Evolutionary conservation across 37 sponge, comb jelly and placozoan genomes (phyloP).

Genomic region (Ianthella basta): DNA sequence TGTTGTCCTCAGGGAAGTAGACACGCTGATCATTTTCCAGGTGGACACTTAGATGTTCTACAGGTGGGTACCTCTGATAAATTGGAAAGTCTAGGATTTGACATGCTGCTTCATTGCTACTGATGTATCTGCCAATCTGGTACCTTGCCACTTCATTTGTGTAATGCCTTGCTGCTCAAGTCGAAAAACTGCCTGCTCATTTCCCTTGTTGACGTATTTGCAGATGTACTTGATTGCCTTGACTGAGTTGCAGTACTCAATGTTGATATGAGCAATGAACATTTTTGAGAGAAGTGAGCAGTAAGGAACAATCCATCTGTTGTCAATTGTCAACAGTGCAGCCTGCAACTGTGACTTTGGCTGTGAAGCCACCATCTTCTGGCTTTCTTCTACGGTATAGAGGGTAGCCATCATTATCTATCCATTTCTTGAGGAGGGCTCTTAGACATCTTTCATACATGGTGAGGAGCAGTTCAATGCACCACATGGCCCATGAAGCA

Average conservation of each 20-base stretch:
- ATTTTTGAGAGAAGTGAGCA: neutral
- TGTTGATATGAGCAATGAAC: constrained; percentile 45
- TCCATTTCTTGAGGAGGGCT: constrained; percentile 51
- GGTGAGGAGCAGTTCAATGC: constrained; percentile 25
- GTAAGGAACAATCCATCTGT: constrained; percentile 59
- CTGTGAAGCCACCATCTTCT: constrained; percentile 46
- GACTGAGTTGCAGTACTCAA: constrained; percentile 42
- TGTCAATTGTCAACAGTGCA: constrained; percentile 33
- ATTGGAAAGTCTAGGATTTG: constrained; percentile 47
- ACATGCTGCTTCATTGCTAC: constrained; percentile 48
- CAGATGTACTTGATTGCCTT: constrained; percentile 54
- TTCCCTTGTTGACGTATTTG: constrained; percentile 63
- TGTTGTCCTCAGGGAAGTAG: constrained; percentile 29
- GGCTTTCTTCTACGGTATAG: constrained; percentile 32
- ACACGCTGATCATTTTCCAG: constrained; percentile 42
- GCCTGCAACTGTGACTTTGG: neutral
- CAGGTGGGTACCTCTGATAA: constrained; percentile 34
- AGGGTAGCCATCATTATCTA: constrained; percentile 47
- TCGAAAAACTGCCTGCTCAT: constrained; percentile 34
- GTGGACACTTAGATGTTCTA: constrained; percentile 39
- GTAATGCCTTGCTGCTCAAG: too few relatives aligned
- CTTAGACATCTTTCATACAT: constrained; percentile 66
- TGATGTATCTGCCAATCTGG: constrained; percentile 2
- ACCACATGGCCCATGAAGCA: constrained; percentile 36
- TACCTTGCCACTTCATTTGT: constrained; percentile 43